A percentile compares a stretch with the other conserved stretches of the same genome.
Evolutionary conservation across 2,797 vertebrate genomes (phyloP).

Genomic region (Sylvia borin): DNA sequence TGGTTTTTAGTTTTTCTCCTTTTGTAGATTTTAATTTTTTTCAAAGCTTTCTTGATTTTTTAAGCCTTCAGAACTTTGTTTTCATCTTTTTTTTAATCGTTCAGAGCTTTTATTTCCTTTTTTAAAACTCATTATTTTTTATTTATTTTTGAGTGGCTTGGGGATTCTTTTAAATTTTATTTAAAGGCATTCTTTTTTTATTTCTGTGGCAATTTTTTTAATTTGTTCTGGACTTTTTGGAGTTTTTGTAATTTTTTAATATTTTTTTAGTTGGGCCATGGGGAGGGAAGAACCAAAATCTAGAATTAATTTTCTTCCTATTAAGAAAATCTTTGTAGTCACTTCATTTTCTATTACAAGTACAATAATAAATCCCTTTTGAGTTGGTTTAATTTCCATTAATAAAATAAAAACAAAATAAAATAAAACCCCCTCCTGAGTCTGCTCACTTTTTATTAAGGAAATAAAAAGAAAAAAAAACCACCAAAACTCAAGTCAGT

Average conservation of each 20-base stretch:
- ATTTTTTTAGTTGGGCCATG: not conserved
- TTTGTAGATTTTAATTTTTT: not conserved
- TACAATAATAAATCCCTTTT: not conserved
- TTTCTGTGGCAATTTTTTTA: not conserved
- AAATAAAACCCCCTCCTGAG: not conserved
- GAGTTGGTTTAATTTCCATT: not conserved
- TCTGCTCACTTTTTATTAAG: not conserved
- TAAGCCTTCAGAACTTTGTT: not conserved
- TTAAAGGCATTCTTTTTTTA: fast-evolving
- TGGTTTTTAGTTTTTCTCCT: not conserved
- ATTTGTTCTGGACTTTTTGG: not conserved
- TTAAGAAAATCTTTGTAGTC: not conserved
- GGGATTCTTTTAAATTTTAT: not conserved
- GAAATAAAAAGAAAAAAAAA: not conserved
- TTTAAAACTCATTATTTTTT: not conserved
- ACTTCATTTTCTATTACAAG: not conserved
- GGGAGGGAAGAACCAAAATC: not conserved
- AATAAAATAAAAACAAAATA: not conserved
- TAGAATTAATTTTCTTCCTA: not conserved
- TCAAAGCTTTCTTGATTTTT: not conserved
- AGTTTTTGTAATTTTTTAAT: not conserved
- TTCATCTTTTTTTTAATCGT: no score
- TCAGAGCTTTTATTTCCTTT: not conserved
- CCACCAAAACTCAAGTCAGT: not conserved
- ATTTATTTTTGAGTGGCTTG: no score